Evolutionary conservation across 2,113 vertebrate genomes (phyloP), one percentile per base, ranked within the genome.

Genomic region (Isichthys henryi): DNA sequence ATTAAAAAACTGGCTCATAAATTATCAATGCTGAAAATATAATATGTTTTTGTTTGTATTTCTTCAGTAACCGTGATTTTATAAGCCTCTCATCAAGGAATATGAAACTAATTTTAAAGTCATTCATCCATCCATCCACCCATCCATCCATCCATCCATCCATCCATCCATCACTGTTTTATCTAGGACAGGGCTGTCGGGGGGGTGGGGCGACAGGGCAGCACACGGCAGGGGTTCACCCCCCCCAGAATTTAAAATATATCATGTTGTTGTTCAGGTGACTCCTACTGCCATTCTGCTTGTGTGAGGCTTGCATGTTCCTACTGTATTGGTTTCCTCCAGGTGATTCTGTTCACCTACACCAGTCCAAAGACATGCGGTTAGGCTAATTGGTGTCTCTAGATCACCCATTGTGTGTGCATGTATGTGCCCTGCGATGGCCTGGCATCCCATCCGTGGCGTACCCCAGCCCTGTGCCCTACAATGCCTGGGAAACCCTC

Each of bases 31-130:
- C 52, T 83, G 53, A 87, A 90, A 89, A 66, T 82, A 49, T 83
- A 89, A 84, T 83, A 58, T 45, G 89, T 39, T 66, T 70, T 70
- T 89, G 89, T 84, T 89, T 84, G 90, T 50, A 86, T 80, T 89
- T 83, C 56, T 74, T 86, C 31, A 39, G 80, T 70, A 31, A n/a
- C 85, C 5, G 35, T 86, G 82, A 48, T 89, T 86, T 89, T 86
- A 89, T 66, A 27, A 86, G 77, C 19, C 84, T 27, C 27, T 52
- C 66, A 77, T 90, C 84, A 89, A 39, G 84, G 39, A 84, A 90
- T 86, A 87, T 90, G 46, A 77, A 87, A 87, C 89, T 90, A 90
- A 90, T 90, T 87, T 90, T 87, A 49, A 87, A 87, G 23, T 77
- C 80, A 83, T 45, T 21, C 39, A 48, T 84, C 31, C 74, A 48